Evolutionary conservation across 2,113 vertebrate species (phyloP).

Genomic region (Notechis scutatus): DNA sequence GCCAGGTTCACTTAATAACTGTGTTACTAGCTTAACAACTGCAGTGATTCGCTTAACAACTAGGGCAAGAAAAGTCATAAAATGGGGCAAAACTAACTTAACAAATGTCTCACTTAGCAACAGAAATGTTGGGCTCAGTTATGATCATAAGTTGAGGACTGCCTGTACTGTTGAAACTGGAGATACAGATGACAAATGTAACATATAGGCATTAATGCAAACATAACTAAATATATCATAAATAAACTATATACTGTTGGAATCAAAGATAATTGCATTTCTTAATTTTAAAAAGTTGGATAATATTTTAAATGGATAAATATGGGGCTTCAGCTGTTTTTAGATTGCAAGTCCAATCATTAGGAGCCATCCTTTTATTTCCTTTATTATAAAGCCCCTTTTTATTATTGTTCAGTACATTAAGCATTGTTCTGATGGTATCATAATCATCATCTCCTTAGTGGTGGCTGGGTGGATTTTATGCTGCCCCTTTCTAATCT

Average conservation of each 20-base stretch:
- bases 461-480: background rate
- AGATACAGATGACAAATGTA: conserved; percentile 45
- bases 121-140: no score
- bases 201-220: conserved; percentile 9
- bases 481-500: background rate
- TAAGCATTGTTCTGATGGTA: background rate
- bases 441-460: background rate
- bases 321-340: background rate
- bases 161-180: conserved; percentile 47
- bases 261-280: conserved; percentile 49
- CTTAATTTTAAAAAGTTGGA: background rate
- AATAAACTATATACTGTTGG: conserved; percentile 19
- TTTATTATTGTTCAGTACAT: background rate
- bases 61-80: background rate
- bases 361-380: background rate
- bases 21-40: background rate
- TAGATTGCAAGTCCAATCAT: background rate
- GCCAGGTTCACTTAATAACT: no score
- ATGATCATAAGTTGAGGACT: no score
- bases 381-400: background rate
- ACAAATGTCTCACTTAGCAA: no score
- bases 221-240: conserved; percentile 38
- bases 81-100: background rate
- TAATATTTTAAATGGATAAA: background rate
- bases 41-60: no score